These are phyloP conservation scores for Drosophila chauvacae DNA, from an alignment of 1,140 invertebrate genomes.

Conservation along the genomic window DNA sequence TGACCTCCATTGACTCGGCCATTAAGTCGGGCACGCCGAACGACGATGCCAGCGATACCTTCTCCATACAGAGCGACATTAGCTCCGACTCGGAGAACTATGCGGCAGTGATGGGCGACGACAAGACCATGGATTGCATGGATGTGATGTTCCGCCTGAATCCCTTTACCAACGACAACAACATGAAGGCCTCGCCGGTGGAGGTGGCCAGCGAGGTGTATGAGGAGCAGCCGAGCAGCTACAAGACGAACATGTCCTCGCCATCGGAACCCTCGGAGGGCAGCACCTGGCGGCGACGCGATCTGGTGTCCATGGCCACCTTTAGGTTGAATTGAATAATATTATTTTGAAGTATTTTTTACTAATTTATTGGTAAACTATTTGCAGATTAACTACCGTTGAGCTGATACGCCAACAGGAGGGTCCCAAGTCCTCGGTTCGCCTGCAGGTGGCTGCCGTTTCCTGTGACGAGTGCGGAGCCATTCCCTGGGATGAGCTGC, in stretches of 20 bases:
- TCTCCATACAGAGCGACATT: slow-evolving; percentile 90
- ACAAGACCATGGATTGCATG: slow-evolving; percentile 88
- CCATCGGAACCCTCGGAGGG: slow-evolving; percentile 92
- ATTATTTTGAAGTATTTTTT: too few relatives aligned
- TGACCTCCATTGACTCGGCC: slow-evolving; percentile 92
- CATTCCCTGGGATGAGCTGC: slow-evolving; percentile 97
- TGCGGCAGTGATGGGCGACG: slow-evolving; percentile 88
- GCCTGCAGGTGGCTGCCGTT: slow-evolving; percentile 91
- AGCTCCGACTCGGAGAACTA: slow-evolving; percentile 93
- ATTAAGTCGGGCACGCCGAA: slow-evolving; percentile 87
- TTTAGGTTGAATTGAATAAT: slow-evolving; percentile 67
- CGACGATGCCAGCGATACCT: slow-evolving; percentile 89
- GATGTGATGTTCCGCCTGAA: slow-evolving; percentile 87
- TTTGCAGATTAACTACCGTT: slow-evolving; percentile 89
- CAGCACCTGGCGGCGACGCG: slow-evolving; percentile 91
- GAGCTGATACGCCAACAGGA: slow-evolving; percentile 92
- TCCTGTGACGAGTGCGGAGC: slow-evolving; percentile 92
- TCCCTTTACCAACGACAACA: slow-evolving; percentile 84
- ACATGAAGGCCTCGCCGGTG: slow-evolving; percentile 85
- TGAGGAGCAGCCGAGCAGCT: slow-evolving; percentile 88
- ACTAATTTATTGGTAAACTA: neutral
- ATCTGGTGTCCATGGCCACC: slow-evolving; percentile 88
- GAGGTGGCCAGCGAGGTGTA: slow-evolving; percentile 94
- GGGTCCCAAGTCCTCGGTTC: slow-evolving; percentile 90
- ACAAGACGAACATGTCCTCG: slow-evolving; percentile 87